These are phyloP conservation scores for Synanceia verrucosa DNA, from an alignment of 2,797 vertebrate species.

Conservation along the genomic window DNA sequence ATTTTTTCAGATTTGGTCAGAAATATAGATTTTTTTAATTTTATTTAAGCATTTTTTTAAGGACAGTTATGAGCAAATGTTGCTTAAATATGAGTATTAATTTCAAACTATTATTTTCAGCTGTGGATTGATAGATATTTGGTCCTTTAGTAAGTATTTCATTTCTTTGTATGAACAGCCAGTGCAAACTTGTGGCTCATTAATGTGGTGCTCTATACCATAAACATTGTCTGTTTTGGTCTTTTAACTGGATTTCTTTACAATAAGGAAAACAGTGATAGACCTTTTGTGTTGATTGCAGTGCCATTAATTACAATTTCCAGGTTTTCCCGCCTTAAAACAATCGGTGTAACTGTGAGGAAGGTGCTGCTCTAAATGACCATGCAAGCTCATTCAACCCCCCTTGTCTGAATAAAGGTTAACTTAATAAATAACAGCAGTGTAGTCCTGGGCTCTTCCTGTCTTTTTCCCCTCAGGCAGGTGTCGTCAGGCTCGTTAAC, in stretches of 20 bases:
- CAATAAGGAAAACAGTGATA: too few species aligned
- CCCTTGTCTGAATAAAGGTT: conserved; percentile 2
- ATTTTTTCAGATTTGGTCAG: not conserved
- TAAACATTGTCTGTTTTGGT: not conserved
- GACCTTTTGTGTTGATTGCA: not conserved
- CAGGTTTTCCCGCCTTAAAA: not conserved
- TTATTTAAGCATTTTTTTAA: not conserved
- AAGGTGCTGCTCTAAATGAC: not conserved
- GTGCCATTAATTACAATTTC: not conserved
- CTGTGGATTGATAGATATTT: not conserved
- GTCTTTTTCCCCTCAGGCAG: conserved; percentile 9
- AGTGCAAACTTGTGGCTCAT: not conserved
- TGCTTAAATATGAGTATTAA: not conserved
- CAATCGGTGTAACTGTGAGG: not conserved
- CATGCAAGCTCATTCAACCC: not conserved
- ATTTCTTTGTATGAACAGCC: too few species aligned
- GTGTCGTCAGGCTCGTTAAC: conserved; percentile 39
- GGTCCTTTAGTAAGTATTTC: not conserved
- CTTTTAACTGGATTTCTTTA: not conserved
- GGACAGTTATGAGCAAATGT: not conserved
- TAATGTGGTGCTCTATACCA: not conserved
- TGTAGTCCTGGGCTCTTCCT: not conserved
- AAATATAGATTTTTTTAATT: not conserved
- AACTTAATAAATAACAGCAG: conserved; percentile 13
- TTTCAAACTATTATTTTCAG: not conserved